These are phyloP conservation scores for Cichladusa arquata DNA, from an alignment of 2,113 vertebrate genomes.

Conservation along the genomic window DNA sequence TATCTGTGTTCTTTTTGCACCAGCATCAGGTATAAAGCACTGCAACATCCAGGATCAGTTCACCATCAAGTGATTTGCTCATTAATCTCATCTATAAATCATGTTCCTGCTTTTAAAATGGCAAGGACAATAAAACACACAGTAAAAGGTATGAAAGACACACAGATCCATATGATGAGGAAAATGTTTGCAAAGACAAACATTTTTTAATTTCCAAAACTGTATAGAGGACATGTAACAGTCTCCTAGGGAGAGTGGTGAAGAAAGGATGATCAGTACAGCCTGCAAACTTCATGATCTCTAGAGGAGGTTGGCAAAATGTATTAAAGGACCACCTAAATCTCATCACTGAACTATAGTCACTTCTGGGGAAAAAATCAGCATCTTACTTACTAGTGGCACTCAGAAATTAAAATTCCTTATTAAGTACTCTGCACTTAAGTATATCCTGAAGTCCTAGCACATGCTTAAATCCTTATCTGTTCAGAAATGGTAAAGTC, in stretches of 20 bases:
- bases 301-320: neutral
- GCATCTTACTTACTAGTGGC: neutral
- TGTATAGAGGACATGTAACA: neutral
- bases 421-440: neutral
- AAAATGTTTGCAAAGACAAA: slow-evolving; percentile 39
- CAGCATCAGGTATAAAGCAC: neutral
- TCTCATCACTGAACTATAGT: neutral
- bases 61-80: slow-evolving; percentile 39
- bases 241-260: neutral
- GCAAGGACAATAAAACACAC: slow-evolving; percentile 48
- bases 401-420: neutral
- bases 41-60: neutral
- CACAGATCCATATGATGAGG: neutral
- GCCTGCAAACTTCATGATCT: neutral
- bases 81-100: slow-evolving; percentile 62
- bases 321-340: neutral
- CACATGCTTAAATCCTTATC: neutral
- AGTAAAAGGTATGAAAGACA: slow-evolving; percentile 31
- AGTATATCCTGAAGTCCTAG: neutral
- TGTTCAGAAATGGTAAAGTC: neutral
- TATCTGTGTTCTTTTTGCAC: neutral
- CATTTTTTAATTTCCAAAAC: neutral
- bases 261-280: neutral
- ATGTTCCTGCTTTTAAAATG: slow-evolving; percentile 44
- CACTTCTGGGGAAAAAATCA: neutral